phyloP scores from a whole-genome alignment of 1,140 invertebrate genomes.

The Zophobas atratus region DNA sequence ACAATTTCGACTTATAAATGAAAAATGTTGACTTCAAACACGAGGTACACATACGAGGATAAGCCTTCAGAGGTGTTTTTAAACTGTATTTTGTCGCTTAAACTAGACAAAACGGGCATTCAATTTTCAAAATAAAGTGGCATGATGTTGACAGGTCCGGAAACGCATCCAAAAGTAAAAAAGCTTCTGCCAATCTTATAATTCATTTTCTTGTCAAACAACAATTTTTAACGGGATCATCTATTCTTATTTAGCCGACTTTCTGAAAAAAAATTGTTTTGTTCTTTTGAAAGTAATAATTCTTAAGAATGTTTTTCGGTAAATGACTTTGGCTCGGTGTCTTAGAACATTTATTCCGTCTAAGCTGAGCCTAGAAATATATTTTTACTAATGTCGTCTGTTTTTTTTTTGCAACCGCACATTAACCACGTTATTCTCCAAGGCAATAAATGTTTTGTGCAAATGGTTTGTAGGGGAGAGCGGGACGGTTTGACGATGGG shows the following conservation, averaged over 20 bases:
- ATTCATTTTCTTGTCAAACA: constrained; percentile 2
- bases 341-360: constrained; percentile 7
- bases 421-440: too few relatives aligned
- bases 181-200: background rate
- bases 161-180: background rate
- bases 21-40: too few relatives aligned
- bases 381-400: background rate
- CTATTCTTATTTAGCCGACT: background rate
- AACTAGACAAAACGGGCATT: too few relatives aligned
- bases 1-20: background rate
- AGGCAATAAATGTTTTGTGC: too few relatives aligned
- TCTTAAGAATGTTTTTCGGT: constrained; percentile 8
- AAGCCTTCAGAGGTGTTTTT: too few relatives aligned
- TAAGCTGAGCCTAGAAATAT: background rate
- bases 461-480: too few relatives aligned
- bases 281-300: constrained; percentile 4
- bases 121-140: background rate
- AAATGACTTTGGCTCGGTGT: constrained; percentile 10
- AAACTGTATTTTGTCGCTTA: too few relatives aligned
- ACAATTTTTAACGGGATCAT: background rate
- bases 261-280: constrained; percentile 5
- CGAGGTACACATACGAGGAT: too few relatives aligned
- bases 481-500: too few relatives aligned
- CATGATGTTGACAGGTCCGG: background rate
- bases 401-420: background rate